Conservation (phyloP, 2,888 invertebrate species). For the Leptopilina syphax region DNA sequence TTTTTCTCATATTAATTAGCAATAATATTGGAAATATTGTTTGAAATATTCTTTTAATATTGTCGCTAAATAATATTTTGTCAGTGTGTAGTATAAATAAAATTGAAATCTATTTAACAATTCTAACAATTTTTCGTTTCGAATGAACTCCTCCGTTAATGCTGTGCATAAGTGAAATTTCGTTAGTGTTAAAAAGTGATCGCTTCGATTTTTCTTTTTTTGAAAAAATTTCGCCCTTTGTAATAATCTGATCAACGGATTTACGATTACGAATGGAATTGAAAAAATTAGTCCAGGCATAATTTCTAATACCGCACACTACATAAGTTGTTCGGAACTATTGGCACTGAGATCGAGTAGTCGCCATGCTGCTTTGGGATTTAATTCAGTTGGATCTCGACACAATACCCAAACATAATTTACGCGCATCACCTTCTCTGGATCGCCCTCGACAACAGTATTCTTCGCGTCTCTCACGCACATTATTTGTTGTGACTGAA, state of each 20-base stretch:
- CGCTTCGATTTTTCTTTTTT: neutral
- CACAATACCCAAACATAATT: conserved; percentile 99
- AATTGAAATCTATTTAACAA: too few species aligned
- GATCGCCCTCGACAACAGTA: conserved; percentile 95
- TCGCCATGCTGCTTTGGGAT: conserved; percentile 97
- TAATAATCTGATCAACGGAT: neutral
- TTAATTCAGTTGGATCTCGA: conserved; percentile 94
- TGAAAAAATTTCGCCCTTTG: neutral
- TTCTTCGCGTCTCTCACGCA: conserved; percentile 90
- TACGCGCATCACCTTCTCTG: conserved; percentile 95
- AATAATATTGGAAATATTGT: too few species aligned
- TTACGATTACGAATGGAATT: neutral
- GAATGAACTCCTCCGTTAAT: too few species aligned
- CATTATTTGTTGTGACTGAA: conserved; percentile 98
- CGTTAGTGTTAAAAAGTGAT: too few species aligned
- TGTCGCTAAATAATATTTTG: neutral
- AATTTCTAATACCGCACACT: conserved; percentile 65
- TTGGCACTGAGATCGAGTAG: conserved; percentile 93
- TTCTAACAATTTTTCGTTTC: too few species aligned
- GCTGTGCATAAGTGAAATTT: too few species aligned
- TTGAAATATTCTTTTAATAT: neutral
- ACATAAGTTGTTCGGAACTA: conserved; percentile 91
- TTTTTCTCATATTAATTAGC: too few species aligned
- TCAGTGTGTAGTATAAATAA: too few species aligned
- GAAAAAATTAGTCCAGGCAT: conserved; percentile 11